Evolutionary conservation across 2,113 vertebrate genomes (phyloP).

Genomic region (Dasyurus viverrinus): DNA sequence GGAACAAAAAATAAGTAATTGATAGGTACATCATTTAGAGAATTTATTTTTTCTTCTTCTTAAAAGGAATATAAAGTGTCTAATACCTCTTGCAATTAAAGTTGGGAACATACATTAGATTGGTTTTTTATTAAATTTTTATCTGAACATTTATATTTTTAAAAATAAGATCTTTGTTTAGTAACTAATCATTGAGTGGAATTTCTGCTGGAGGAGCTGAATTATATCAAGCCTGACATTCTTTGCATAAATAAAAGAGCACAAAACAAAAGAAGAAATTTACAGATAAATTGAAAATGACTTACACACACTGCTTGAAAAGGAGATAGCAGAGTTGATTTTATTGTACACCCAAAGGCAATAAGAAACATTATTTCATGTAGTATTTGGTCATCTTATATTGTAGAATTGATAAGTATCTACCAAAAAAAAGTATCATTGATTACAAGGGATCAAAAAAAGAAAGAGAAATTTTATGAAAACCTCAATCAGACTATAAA

Average conservation of each 20-base stretch:
- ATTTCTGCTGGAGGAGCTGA: not conserved
- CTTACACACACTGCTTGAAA: not conserved
- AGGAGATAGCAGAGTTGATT: not conserved
- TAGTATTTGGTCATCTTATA: not conserved
- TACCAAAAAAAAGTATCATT: not conserved
- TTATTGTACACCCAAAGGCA: not conserved
- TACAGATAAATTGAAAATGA: not conserved
- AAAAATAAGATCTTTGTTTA: not conserved
- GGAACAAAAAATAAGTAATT: conserved; percentile 8
- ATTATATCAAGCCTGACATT: not conserved
- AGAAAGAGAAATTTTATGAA: not conserved
- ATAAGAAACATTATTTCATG: not conserved
- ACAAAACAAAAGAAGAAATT: not conserved
- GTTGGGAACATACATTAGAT: conserved; percentile 20
- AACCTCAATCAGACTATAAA: not conserved
- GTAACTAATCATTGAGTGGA: not conserved
- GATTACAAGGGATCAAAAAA: not conserved
- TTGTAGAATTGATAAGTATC: not conserved
- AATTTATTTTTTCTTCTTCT: conserved; percentile 12
- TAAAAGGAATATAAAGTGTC: conserved; percentile 5
- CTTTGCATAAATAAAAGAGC: not conserved
- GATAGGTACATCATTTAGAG: not conserved
- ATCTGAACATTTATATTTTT: not conserved
- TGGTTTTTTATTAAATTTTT: not conserved
- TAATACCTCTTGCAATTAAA: not conserved